phyloP scores from a whole-genome alignment of 23 tunicate genomes.

The Phallusia fumigata region DNA sequence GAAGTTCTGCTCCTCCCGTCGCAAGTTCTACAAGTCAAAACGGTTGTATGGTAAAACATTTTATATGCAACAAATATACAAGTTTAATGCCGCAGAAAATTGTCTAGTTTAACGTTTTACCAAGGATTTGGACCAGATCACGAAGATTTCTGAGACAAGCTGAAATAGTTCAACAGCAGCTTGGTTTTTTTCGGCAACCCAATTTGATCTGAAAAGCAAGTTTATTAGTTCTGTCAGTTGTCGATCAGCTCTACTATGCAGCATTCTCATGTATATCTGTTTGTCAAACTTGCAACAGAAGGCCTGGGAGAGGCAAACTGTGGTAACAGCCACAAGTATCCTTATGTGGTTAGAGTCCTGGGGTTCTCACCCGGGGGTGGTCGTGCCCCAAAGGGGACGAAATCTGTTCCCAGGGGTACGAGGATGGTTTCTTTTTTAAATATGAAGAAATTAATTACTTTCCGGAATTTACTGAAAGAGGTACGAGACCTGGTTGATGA shows the following conservation, averaged over 20 bases:
- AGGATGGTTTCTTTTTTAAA: conserved; percentile 62
- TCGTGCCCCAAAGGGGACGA: conserved; percentile 76
- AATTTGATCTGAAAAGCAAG: conserved; percentile 44
- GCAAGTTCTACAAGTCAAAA: conserved; percentile 65
- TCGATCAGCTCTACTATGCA: too few relatives aligned
- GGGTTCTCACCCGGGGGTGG: conserved; percentile 53
- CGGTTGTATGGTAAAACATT: not conserved
- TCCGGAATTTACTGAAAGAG: too few relatives aligned
- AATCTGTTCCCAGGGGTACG: conserved; percentile 89
- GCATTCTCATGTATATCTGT: too few relatives aligned
- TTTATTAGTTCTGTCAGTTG: not conserved
- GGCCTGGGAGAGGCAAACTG: not conserved
- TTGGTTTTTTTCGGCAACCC: conserved; percentile 65
- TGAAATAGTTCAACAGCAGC: conserved; percentile 79
- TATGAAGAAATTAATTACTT: too few relatives aligned
- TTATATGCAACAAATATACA: not conserved
- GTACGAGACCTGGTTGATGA: too few relatives aligned
- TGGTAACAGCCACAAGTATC: not conserved
- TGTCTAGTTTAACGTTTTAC: too few relatives aligned
- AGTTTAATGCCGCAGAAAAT: not conserved
- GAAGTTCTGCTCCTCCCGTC: conserved; percentile 95
- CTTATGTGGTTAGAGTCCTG: not conserved
- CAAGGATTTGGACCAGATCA: conserved; percentile 93
- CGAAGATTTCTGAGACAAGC: conserved; percentile 77
- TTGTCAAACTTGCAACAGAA: too few relatives aligned